Conservation (phyloP, 2,797 vertebrate genomes). For the Ceryle rudis region DNA sequence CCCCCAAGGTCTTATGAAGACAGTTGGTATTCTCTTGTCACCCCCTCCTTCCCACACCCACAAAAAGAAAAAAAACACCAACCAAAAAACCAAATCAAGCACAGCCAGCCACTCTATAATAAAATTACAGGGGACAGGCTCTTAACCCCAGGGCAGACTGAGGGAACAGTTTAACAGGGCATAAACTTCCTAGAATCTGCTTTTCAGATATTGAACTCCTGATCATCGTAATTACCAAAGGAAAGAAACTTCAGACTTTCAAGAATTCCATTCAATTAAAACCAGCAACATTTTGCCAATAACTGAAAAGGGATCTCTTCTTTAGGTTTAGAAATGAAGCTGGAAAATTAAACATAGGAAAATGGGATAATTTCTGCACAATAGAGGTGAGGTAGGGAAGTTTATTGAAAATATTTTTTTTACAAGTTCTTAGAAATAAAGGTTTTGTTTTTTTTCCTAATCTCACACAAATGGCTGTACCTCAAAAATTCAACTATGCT, state of each 20-base stretch:
- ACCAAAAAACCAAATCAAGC: no score
- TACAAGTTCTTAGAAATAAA: slow-evolving; percentile 72
- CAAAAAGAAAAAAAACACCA: neutral
- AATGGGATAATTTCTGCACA: slow-evolving; percentile 66
- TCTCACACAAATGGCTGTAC: slow-evolving; percentile 77
- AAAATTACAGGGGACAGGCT: neutral
- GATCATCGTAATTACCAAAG: neutral
- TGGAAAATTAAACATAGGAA: slow-evolving; percentile 12
- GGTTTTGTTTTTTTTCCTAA: slow-evolving; percentile 58
- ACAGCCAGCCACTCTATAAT: neutral
- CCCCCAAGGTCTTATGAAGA: fast-evolving
- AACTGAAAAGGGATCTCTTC: neutral
- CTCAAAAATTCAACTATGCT: slow-evolving; percentile 77
- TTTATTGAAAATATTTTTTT: slow-evolving; percentile 75
- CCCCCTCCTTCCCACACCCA: neutral
- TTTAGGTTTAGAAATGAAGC: neutral
- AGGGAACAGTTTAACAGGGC: neutral
- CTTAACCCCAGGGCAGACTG: fast-evolving
- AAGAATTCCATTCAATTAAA: neutral
- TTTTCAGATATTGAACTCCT: neutral
- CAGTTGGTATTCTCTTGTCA: neutral
- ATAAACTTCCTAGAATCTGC: neutral
- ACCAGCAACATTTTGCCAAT: neutral
- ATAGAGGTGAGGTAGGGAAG: slow-evolving; percentile 66
- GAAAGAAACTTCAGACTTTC: neutral